Evolutionary conservation across 2,888 invertebrate species (phyloP).

Genomic region (Unio pictorum): DNA sequence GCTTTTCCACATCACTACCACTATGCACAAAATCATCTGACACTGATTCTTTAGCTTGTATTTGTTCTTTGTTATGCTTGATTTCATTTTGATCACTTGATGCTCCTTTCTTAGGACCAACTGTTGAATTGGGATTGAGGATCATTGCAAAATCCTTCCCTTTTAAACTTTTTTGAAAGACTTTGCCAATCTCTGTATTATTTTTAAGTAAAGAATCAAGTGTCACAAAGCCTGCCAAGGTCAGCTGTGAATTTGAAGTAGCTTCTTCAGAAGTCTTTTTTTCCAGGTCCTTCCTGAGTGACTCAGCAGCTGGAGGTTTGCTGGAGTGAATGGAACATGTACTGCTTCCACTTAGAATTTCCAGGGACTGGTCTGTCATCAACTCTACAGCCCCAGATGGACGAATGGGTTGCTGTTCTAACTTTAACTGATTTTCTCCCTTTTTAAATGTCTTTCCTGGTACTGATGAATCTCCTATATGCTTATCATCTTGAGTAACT

Average conservation of each 20-base stretch:
- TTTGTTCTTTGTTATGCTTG: too few relatives aligned
- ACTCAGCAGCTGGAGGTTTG: too few relatives aligned
- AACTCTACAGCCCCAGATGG: background rate
- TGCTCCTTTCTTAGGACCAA: too few relatives aligned
- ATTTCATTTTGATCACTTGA: too few relatives aligned
- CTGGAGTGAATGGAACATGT: too few relatives aligned
- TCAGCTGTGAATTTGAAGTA: slow-evolving; percentile 19
- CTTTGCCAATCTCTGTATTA: slow-evolving; percentile 29
- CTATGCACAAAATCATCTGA: slow-evolving; percentile 22
- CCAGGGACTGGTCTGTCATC: slow-evolving; percentile 22
- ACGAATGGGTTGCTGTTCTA: background rate
- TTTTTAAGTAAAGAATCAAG: slow-evolving; percentile 35
- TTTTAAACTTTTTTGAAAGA: slow-evolving; percentile 33
- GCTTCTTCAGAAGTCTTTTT: too few relatives aligned
- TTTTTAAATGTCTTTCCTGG: background rate
- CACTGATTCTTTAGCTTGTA: background rate
- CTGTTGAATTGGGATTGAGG: too few relatives aligned
- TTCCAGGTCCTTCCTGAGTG: too few relatives aligned
- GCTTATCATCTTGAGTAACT: slow-evolving; percentile 1
- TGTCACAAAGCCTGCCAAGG: slow-evolving; percentile 40
- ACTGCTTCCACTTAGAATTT: slow-evolving; percentile 19
- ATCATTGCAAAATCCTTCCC: background rate
- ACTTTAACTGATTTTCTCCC: background rate
- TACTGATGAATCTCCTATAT: too few relatives aligned
- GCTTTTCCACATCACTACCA: slow-evolving; percentile 30